phyloP scores from a whole-genome alignment of 2,888 invertebrate species.

The Sphaeridia pumilis region DNA sequence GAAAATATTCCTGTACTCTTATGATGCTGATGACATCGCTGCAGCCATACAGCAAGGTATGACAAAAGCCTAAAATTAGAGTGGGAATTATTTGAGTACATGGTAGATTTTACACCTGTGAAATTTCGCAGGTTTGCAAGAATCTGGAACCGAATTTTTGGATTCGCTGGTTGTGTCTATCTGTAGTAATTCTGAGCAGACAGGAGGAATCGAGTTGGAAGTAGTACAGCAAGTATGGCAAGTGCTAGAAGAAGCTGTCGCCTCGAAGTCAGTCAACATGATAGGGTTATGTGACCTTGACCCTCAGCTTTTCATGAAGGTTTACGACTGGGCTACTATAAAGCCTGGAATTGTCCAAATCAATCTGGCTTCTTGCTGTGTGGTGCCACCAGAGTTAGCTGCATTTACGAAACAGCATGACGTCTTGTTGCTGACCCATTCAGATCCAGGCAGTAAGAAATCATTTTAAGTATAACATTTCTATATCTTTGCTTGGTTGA shows the following conservation, averaged over 20 bases:
- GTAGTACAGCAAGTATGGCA: conserved; percentile 66
- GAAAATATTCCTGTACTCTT: conserved; percentile 69
- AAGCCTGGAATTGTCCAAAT: conserved; percentile 85
- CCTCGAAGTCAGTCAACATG: conserved; percentile 53
- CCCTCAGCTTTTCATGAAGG: conserved; percentile 58
- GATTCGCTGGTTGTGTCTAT: conserved; percentile 75
- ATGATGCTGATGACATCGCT: conserved; percentile 51
- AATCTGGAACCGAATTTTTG: conserved; percentile 43
- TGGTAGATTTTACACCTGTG: too few relatives aligned
- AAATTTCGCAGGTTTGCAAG: conserved; percentile 18
- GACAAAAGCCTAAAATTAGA: too few relatives aligned
- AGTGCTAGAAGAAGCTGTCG: conserved; percentile 59
- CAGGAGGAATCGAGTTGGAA: conserved; percentile 42
- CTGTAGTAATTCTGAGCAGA: conserved; percentile 37
- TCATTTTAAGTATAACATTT: not conserved
- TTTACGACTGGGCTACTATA: conserved; percentile 63
- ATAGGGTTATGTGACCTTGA: conserved; percentile 86
- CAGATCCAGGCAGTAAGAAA: conserved; percentile 70
- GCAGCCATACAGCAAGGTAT: conserved; percentile 53
- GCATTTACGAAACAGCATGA: conserved; percentile 81
- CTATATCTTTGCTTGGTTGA: not conserved
- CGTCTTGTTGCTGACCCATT: conserved; percentile 87
- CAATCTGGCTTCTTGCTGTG: conserved; percentile 82
- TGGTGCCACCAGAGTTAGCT: conserved; percentile 80
- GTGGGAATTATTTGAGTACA: too few relatives aligned